Conservation (phyloP, 2,888 invertebrate species). For the Cosmia trapezina region DNA sequence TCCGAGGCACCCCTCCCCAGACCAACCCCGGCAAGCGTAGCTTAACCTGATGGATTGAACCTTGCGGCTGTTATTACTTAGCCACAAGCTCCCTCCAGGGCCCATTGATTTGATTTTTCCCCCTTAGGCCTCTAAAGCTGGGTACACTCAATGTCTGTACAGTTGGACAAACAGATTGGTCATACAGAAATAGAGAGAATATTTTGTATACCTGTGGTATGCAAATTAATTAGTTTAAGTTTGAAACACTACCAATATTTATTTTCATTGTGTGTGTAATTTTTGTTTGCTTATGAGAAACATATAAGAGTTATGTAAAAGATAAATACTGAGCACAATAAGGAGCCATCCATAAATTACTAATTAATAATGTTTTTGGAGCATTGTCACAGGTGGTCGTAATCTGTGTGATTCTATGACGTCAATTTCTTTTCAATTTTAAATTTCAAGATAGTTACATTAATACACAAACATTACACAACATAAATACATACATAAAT, state of each 20-base stretch:
- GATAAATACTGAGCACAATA: background rate
- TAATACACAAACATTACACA: no score
- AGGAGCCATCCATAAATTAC: background rate
- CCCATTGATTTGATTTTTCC: background rate
- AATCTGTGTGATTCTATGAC: background rate
- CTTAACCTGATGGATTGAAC: no score
- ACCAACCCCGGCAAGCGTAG: no score
- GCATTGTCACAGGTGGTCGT: background rate
- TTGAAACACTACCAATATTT: background rate
- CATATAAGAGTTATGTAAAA: background rate
- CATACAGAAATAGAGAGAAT: background rate
- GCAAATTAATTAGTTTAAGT: background rate
- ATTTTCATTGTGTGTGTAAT: background rate
- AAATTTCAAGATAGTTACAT: background rate
- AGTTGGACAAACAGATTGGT: background rate
- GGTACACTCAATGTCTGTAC: background rate
- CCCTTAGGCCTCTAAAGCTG: background rate
- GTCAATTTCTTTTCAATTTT: background rate
- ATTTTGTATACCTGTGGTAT: background rate
- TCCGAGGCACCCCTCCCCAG: no score
- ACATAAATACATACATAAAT: no score
- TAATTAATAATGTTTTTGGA: background rate
- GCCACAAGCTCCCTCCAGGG: background rate
- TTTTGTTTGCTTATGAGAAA: background rate
- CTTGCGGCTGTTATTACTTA: no score